phyloP scores from a whole-genome alignment of 92 coral and sea anemone species.

The Scolanthus callimorphus region DNA sequence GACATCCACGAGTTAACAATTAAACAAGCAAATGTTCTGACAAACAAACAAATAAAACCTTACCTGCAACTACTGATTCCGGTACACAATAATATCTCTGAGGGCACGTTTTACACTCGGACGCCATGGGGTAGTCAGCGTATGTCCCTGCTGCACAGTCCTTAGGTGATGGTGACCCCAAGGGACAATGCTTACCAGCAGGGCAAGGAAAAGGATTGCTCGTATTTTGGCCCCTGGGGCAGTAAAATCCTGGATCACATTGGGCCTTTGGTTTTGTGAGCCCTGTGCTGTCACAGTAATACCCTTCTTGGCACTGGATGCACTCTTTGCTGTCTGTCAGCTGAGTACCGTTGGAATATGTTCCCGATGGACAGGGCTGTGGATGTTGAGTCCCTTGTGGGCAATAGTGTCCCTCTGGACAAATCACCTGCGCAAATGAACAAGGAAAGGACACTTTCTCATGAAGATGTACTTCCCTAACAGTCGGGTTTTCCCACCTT shows the following conservation, averaged over 20 bases:
- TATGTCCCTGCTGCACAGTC: constrained; percentile 63
- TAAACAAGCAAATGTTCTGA: too few species aligned
- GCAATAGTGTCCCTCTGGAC: constrained; percentile 86
- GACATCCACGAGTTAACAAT: too few species aligned
- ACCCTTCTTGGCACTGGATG: constrained; percentile 69
- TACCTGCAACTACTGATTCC: constrained; percentile 44
- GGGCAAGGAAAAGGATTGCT: constrained; percentile 72
- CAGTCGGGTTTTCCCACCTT: too few species aligned
- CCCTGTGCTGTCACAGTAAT: constrained; percentile 84
- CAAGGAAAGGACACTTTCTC: neutral
- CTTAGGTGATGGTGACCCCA: constrained; percentile 62
- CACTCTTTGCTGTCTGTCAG: constrained; percentile 61
- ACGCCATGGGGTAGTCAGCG: constrained; percentile 57
- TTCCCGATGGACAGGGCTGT: constrained; percentile 76
- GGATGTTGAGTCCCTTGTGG: constrained; percentile 70
- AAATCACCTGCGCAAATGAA: too few species aligned
- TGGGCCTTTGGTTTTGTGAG: constrained; percentile 67
- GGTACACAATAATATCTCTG: constrained; percentile 74
- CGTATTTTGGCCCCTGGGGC: constrained; percentile 74
- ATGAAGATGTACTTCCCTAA: too few species aligned
- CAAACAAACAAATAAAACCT: too few species aligned
- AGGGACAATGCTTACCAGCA: constrained; percentile 78
- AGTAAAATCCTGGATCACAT: constrained; percentile 78
- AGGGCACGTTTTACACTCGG: constrained; percentile 68
- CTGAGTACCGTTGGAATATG: constrained; percentile 73